Base-by-base conservation (phyloP, 1,140 invertebrate genomes). In the Diorhabda sublineata region DNA sequence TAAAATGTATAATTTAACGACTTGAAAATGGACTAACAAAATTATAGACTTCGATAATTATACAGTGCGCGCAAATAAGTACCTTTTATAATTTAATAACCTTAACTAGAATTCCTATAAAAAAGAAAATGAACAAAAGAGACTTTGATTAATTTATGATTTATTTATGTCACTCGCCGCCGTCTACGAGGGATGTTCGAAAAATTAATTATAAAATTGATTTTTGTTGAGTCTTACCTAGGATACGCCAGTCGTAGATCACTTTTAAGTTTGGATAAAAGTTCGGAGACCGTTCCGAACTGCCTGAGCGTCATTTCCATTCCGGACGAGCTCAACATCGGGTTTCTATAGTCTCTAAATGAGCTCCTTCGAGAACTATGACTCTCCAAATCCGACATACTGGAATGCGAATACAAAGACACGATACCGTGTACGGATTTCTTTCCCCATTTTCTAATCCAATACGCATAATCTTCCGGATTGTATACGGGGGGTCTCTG, bases 251-350 rank as follows among this genome's bases (percentile, higher is more conserved):
- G 86, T 69, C 91, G 85, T 0, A 97, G 85, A 81, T 96, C 95
- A 2, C 92, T 88, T 70, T 91, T 86, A 3, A 97, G 85, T 78
- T 96, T 96, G 59, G 90, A 90, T n/a, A 97, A 84, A 2, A 97
- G 85, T 81, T 96, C 93, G 45, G 92, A 92, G 63, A 95, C 88
- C 43, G 91, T 91, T 45, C 90, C 88, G 79, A 96, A 95, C 80
- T 95, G 92, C 61, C 91, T 85, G 45, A 95, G 83, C 11, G 90
- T 92, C 93, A 96, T 95, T 79, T 95, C 93, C 61, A 87, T 89
- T 56, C 87, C 87, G 73, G 78, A 84, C 79, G 79, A 84, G 80
- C 77, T 84, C 78, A 77, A 83, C 79, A 85, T 85, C 42, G 83
- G 83, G 72, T 82, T 84, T 70, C 84, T 80, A 58, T 81, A 82